These are phyloP conservation scores for Macrosiphum euphorbiae DNA, from an alignment of 2,888 invertebrate genomes.

Conservation along the genomic window DNA sequence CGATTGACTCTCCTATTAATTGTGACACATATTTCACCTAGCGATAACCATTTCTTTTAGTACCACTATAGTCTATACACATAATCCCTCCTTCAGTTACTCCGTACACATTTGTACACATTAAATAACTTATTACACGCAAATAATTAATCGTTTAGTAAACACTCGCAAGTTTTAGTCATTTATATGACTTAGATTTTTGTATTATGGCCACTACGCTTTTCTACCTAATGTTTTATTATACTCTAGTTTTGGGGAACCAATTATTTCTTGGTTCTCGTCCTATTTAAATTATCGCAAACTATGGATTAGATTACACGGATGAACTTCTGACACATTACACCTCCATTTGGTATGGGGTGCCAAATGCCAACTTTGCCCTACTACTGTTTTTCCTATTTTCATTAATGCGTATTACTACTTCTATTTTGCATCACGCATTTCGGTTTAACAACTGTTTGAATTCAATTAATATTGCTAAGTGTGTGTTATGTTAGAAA, in stretches of 20 bases:
- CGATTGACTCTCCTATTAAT: too few relatives aligned
- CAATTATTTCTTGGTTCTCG: conserved; percentile 1
- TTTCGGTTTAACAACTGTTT: not conserved
- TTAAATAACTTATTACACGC: too few relatives aligned
- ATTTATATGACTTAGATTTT: not conserved
- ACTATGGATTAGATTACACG: not conserved
- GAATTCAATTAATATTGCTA: not conserved
- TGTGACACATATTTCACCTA: too few relatives aligned
- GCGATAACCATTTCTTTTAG: too few relatives aligned
- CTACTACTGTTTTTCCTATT: not conserved
- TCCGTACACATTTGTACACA: too few relatives aligned
- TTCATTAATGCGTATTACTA: not conserved
- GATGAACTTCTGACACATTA: not conserved
- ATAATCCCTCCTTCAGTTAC: too few relatives aligned
- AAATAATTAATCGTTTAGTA: not conserved
- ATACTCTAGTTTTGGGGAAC: not conserved
- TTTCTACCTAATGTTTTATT: not conserved
- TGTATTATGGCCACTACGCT: not conserved
- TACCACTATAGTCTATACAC: too few relatives aligned
- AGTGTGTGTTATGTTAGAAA: not conserved
- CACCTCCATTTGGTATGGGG: not conserved
- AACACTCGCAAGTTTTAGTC: not conserved
- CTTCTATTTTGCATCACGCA: not conserved
- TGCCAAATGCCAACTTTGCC: not conserved
- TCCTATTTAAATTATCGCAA: not conserved